Percentiles rank a stretch among this genome's conserved stretches.
Evolutionary conservation across 2,888 invertebrate species (phyloP).

Genomic region (Ditylenchus weischeri): DNA sequence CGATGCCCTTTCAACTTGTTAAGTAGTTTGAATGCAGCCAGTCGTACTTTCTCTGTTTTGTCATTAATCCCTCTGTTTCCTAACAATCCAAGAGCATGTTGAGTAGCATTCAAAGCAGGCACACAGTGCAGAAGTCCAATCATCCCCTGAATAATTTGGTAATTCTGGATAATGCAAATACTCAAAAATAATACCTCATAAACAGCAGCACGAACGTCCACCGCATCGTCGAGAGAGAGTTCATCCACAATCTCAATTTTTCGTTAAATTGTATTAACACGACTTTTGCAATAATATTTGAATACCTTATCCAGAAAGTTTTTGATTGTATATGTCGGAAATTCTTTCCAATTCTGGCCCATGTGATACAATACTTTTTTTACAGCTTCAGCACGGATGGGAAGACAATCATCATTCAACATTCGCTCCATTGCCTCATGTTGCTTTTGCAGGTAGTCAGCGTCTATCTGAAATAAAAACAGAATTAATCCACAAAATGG

Average conservation of each 20-base stretch:
- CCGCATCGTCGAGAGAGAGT: slow-evolving; percentile 19
- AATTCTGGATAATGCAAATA: too few species aligned
- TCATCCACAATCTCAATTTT: slow-evolving; percentile 24
- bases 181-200: slow-evolving; percentile 19
- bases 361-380: slow-evolving; percentile 21
- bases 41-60: slow-evolving; percentile 22
- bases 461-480: slow-evolving; percentile 10
- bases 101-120: slow-evolving; percentile 23
- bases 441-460: slow-evolving; percentile 22
- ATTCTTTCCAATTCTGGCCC: slow-evolving; percentile 21
- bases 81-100: slow-evolving; percentile 22
- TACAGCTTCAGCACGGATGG: slow-evolving; percentile 24
- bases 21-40: slow-evolving; percentile 28
- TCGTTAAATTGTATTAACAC: too few species aligned
- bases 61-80: slow-evolving; percentile 23
- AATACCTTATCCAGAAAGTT: slow-evolving; percentile 18
- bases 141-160: slow-evolving; percentile 12
- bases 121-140: slow-evolving; percentile 21
- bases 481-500: slow-evolving; percentile 12
- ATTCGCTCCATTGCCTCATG: slow-evolving; percentile 22
- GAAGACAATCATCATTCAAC: slow-evolving; percentile 27
- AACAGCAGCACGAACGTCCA: slow-evolving; percentile 26
- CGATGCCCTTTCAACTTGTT: slow-evolving; percentile 28
- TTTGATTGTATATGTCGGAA: slow-evolving; percentile 27
- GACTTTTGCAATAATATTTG: too few species aligned